Base-by-base conservation (phyloP, 1,140 invertebrate genomes). In the Magallana gigas region DNA sequence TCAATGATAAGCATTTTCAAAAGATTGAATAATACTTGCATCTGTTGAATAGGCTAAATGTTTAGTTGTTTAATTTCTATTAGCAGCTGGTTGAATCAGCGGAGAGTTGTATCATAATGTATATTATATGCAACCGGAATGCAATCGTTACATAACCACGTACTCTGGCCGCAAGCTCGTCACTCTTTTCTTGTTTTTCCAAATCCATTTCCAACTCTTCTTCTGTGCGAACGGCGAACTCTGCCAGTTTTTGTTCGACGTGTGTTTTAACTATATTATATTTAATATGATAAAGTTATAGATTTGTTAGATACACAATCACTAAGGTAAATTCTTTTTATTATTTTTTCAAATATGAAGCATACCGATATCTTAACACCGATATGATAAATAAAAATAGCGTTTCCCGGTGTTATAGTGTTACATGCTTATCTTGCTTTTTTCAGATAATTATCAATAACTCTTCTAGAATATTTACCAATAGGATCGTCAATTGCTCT, bases 191-290 rank as follows among this genome's bases (percentile, higher is more conserved):
- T 68, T 90, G 85, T 48, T 86, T 83, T 16, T 80, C 81, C 81
- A 87, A 62, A 83, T 90, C 86, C 58, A 90, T 68, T 36, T 88
- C 90, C 18, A 80, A 18, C n/a, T 89, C 85, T n/a, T 84, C 68
- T 56, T 88, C 64, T 56, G 86, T 84, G 60, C 76, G 60, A 7
- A 89, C 71, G 36, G 88, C 88, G 76, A 91, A 57, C 57, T 90
- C 85, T 16, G 88, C 89, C 82, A 91, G 71, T 83, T 85, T 90
- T 85, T 90, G 89, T 83, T 88, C 59, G 14, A 91, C 86, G 11
- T 89, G 88, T 56, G 86, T 89, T 57, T 57, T 87, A 11, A 90
- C 90, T 91, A 60, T 16, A 85, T 18, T 91, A 60, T 16, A 85
- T 18, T 56, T 68, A 7, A 60, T 12, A 29, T 29, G 48, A 48